phyloP scores from a whole-genome alignment of 2,888 invertebrate genomes.

The Tridacna crocea region DNA sequence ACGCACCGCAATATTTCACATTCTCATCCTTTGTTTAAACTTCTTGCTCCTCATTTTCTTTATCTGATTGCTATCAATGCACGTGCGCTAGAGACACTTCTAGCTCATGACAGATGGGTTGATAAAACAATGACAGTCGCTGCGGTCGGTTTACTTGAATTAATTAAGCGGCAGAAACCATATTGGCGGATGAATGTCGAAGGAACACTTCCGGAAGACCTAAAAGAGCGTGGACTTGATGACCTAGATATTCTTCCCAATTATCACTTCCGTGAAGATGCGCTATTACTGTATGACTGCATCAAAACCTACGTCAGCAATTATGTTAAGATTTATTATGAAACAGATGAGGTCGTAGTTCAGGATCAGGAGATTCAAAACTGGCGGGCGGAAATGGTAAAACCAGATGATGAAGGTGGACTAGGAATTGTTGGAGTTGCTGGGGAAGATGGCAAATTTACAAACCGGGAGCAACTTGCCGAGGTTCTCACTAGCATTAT shows the following conservation, averaged over 20 bases:
- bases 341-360: constrained; percentile 45
- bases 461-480: constrained; percentile 40
- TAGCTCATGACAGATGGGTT: constrained; percentile 48
- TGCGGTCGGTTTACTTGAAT: constrained; percentile 41
- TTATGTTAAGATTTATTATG: constrained; percentile 68
- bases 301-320: constrained; percentile 77
- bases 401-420: constrained; percentile 77
- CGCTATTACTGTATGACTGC: constrained; percentile 77
- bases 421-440: constrained; percentile 73
- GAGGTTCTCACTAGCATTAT: constrained; percentile 48
- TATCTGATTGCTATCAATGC: constrained; percentile 85
- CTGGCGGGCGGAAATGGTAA: constrained; percentile 81
- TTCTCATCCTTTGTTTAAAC: constrained; percentile 85
- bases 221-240: constrained; percentile 78
- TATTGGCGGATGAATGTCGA: constrained; percentile 76
- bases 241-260: constrained; percentile 80
- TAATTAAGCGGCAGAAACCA: constrained; percentile 36
- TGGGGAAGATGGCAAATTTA: constrained; percentile 53
- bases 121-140: constrained; percentile 53
- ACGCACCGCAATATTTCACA: constrained; percentile 84
- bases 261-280: constrained; percentile 84
- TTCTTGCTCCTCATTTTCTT: constrained; percentile 85
- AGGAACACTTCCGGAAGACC: constrained; percentile 81
- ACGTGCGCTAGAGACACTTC: constrained; percentile 74
- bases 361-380: constrained; percentile 75